Evolutionary conservation across 2,113 vertebrate species (phyloP).

Genomic region (Mustelus asterias): DNA sequence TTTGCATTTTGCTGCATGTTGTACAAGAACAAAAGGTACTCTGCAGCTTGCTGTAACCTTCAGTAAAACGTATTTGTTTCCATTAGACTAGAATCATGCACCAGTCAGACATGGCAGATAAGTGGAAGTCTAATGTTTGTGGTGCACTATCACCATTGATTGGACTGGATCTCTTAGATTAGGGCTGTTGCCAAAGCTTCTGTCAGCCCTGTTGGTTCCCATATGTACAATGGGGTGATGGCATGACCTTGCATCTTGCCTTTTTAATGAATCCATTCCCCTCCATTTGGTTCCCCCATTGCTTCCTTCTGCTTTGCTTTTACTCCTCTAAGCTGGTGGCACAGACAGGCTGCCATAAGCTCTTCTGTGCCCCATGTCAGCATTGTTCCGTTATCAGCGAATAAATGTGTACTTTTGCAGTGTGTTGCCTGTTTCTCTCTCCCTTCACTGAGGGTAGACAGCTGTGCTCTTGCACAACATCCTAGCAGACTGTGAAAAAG

Average conservation of each 20-base stretch:
- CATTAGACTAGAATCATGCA: background rate
- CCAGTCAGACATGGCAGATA: background rate
- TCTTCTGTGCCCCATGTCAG: background rate
- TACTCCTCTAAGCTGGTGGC: background rate
- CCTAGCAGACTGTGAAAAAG: background rate
- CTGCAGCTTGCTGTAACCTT: background rate
- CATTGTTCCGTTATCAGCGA: background rate
- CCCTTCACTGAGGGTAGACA: background rate
- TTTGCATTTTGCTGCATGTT: background rate
- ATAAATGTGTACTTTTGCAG: background rate
- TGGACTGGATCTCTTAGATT: background rate
- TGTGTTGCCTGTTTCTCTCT: background rate
- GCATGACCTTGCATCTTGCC: background rate
- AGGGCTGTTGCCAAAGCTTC: slow-evolving; percentile 14
- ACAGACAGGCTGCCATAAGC: background rate
- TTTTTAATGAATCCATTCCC: background rate
- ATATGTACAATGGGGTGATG: too few relatives aligned
- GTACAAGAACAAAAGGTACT: background rate
- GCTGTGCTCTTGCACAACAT: background rate
- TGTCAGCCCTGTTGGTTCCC: background rate
- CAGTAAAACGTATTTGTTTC: background rate
- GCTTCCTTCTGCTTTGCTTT: background rate
- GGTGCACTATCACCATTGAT: background rate
- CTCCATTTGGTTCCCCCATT: background rate
- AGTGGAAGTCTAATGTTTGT: slow-evolving; percentile 9